A percentile compares a stretch with the other conserved stretches of the same genome.
These are phyloP conservation scores for Hedychridium roseum DNA, from an alignment of 2,888 invertebrate genomes.

Conservation along the genomic window DNA sequence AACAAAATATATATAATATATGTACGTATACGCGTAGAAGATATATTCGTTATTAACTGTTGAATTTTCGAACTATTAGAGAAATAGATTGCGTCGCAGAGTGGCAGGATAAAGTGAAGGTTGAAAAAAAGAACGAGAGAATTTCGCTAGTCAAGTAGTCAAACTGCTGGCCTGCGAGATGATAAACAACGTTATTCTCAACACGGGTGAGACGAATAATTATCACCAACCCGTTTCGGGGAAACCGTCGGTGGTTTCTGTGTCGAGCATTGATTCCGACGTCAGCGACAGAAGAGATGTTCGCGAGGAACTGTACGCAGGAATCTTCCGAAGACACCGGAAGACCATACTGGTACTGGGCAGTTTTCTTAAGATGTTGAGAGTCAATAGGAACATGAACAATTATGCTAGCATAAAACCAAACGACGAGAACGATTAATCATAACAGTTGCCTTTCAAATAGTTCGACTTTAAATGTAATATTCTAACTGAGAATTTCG, in stretches of 20 bases:
- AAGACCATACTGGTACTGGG: conserved; percentile 62
- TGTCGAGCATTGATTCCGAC: conserved; percentile 60
- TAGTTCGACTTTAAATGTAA: too few relatives aligned
- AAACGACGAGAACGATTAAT: conserved; percentile 59
- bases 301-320: conserved; percentile 60
- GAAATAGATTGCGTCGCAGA: too few relatives aligned
- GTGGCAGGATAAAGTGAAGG: too few relatives aligned
- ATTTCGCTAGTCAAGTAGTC: too few relatives aligned
- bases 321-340: conserved; percentile 60
- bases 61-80: too few relatives aligned
- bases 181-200: conserved; percentile 58
- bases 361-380: conserved; percentile 61
- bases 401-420: conserved; percentile 62
- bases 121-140: too few relatives aligned
- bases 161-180: conserved; percentile 35
- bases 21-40: too few relatives aligned
- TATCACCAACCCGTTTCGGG: conserved; percentile 55
- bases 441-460: too few relatives aligned
- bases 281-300: conserved; percentile 60
- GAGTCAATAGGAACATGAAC: conserved; percentile 63
- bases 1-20: too few relatives aligned
- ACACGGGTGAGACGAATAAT: conserved; percentile 49
- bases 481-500: too few relatives aligned
- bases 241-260: conserved; percentile 58
- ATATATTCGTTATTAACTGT: too few relatives aligned